These are phyloP conservation scores for Laticauda colubrina DNA, from an alignment of 2,113 vertebrate species.

Conservation along the genomic window DNA sequence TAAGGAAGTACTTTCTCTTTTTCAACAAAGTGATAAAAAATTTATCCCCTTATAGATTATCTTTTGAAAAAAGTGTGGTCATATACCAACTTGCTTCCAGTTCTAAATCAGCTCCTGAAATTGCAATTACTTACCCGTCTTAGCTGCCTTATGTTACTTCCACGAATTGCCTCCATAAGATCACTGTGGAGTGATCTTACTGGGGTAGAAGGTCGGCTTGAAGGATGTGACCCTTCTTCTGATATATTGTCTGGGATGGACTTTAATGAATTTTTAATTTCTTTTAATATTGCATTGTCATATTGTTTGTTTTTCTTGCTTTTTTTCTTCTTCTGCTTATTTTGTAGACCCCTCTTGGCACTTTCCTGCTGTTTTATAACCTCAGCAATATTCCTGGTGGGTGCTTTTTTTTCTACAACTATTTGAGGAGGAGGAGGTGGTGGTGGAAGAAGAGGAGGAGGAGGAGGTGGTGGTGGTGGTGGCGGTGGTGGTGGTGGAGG, in stretches of 20 bases:
- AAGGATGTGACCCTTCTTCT: conserved; percentile 80
- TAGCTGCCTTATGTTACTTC: conserved; percentile 79
- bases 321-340: conserved; percentile 79
- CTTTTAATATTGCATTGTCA: conserved; percentile 83
- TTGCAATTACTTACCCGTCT: conserved; percentile 74
- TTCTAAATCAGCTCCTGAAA: neutral
- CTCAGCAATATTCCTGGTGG: conserved; percentile 90
- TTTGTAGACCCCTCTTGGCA: conserved; percentile 68
- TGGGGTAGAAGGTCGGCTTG: conserved; percentile 84
- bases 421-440: conserved; percentile 59
- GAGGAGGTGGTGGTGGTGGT: conserved; percentile 55
- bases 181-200: conserved; percentile 86
- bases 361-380: conserved; percentile 89
- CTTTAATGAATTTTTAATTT: conserved; percentile 89
- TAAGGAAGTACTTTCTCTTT: neutral
- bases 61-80: neutral
- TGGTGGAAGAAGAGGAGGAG: conserved; percentile 56
- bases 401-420: conserved; percentile 74
- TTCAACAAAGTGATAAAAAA: neutral
- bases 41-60: neutral
- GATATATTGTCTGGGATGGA: conserved; percentile 79
- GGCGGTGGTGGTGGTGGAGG: conserved; percentile 53
- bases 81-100: neutral
- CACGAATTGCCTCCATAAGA: conserved; percentile 92
- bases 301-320: conserved; percentile 81